These are phyloP conservation scores for Drosophila pectinifera DNA, from an alignment of 1,140 invertebrate genomes.

Conservation along the genomic window DNA sequence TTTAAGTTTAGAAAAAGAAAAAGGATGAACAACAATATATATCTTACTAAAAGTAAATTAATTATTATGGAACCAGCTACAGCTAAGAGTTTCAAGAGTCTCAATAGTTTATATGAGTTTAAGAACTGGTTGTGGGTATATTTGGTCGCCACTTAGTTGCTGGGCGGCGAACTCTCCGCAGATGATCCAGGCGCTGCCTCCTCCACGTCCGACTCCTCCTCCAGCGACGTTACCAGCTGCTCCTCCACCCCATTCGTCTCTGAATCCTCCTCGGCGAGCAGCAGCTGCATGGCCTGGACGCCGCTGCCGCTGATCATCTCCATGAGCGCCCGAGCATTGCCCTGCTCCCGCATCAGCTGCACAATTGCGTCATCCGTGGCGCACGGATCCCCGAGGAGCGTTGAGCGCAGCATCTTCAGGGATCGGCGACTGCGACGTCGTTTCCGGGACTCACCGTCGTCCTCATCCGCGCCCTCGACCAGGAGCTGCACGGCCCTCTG, in stretches of 20 bases:
- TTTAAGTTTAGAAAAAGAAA: too few relatives aligned
- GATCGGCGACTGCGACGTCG: slow-evolving; percentile 27
- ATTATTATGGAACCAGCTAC: too few relatives aligned
- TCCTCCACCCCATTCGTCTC: slow-evolving; percentile 6
- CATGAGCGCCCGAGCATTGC: background rate
- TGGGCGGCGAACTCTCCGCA: slow-evolving; percentile 4
- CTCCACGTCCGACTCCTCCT: background rate
- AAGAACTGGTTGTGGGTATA: background rate
- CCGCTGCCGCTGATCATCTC: slow-evolving; percentile 34
- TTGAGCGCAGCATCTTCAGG: slow-evolving; percentile 24
- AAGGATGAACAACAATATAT: too few relatives aligned
- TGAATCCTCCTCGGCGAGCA: slow-evolving; percentile 34
- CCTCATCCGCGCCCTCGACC: slow-evolving; percentile 43
- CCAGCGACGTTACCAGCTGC: background rate
- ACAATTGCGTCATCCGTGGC: slow-evolving; percentile 31
- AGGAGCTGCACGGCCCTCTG: slow-evolving; percentile 66
- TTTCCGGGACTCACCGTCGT: background rate
- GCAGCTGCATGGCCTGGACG: slow-evolving; percentile 24
- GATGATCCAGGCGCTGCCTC: background rate
- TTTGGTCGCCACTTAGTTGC: background rate
- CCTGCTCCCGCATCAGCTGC: slow-evolving; percentile 28
- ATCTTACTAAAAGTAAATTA: too few relatives aligned
- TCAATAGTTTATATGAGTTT: too few relatives aligned
- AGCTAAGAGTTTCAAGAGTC: too few relatives aligned
- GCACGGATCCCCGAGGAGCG: slow-evolving; percentile 51